phyloP scores from a whole-genome alignment of 2,888 invertebrate genomes.

The Ochlodes sylvanus region DNA sequence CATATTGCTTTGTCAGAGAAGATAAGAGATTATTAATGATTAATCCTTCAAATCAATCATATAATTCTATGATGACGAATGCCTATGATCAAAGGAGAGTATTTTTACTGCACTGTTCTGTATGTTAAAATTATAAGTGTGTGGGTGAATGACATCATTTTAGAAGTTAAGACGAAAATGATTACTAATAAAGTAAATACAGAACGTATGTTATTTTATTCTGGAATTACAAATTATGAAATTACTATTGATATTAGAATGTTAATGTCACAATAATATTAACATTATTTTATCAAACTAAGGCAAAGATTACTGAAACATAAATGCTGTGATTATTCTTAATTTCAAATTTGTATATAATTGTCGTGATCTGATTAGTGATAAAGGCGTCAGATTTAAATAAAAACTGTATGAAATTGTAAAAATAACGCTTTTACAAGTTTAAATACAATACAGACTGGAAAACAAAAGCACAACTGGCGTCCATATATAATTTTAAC shows the following conservation, averaged over 20 bases:
- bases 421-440: too few species aligned
- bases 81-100: conserved; percentile 31
- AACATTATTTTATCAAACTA: background rate
- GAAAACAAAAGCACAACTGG: too few species aligned
- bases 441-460: too few species aligned
- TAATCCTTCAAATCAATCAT: conserved; percentile 7
- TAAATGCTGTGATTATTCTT: background rate
- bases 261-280: conserved; percentile 2
- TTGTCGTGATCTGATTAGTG: too few species aligned
- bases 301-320: background rate
- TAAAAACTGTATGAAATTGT: too few species aligned
- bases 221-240: conserved; percentile 10
- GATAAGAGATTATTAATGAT: background rate
- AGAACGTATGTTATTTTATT: conserved; percentile 45
- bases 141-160: conserved; percentile 44
- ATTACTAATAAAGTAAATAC: conserved; percentile 79
- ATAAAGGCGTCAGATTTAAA: too few species aligned
- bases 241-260: conserved; percentile 6
- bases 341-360: too few species aligned
- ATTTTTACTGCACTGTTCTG: conserved; percentile 26
- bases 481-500: too few species aligned
- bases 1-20: background rate
- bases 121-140: conserved; percentile 24
- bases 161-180: conserved; percentile 51
- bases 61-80: background rate